A percentile compares a stretch with the other conserved stretches of the same genome.
These are phyloP conservation scores for Plumapathes pennacea DNA, from an alignment of 92 coral and sea anemone species.

Conservation along the genomic window DNA sequence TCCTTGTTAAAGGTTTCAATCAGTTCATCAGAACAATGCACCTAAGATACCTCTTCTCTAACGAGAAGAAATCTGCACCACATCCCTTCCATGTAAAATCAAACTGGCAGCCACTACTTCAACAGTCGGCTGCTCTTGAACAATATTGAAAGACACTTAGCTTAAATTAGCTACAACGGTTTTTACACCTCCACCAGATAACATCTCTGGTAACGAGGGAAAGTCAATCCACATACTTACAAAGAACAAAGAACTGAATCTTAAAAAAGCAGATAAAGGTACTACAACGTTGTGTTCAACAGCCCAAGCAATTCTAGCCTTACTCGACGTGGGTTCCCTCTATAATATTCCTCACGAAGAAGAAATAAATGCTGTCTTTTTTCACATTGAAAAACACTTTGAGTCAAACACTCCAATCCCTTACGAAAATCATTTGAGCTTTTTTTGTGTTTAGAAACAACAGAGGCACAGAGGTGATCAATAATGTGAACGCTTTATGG, in stretches of 20 bases:
- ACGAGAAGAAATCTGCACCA: background rate
- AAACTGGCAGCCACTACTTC: background rate
- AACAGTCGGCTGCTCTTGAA: background rate
- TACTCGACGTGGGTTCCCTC: too few species aligned
- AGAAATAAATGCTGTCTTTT: too few species aligned
- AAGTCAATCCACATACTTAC: background rate
- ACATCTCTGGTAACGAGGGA: background rate
- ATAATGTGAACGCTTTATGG: too few species aligned
- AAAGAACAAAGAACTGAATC: background rate
- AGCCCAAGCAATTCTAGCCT: too few species aligned
- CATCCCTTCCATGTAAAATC: background rate
- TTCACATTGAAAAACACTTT: too few species aligned
- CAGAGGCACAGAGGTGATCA: too few species aligned
- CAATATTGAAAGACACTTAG: background rate
- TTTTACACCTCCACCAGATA: background rate
- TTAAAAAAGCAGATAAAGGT: too few species aligned
- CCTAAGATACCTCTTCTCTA: background rate
- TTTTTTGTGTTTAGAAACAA: too few species aligned
- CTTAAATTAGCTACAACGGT: background rate
- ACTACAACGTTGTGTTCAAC: too few species aligned
- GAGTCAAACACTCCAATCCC: too few species aligned
- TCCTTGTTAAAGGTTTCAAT: background rate
- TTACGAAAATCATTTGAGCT: too few species aligned
- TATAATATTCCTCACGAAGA: too few species aligned
- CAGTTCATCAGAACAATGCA: background rate